A percentile compares a stretch with the other conserved stretches of the same genome.
These are phyloP conservation scores for Lutraria rhynchaena DNA, from an alignment of 1,140 invertebrate genomes.

Conservation along the genomic window DNA sequence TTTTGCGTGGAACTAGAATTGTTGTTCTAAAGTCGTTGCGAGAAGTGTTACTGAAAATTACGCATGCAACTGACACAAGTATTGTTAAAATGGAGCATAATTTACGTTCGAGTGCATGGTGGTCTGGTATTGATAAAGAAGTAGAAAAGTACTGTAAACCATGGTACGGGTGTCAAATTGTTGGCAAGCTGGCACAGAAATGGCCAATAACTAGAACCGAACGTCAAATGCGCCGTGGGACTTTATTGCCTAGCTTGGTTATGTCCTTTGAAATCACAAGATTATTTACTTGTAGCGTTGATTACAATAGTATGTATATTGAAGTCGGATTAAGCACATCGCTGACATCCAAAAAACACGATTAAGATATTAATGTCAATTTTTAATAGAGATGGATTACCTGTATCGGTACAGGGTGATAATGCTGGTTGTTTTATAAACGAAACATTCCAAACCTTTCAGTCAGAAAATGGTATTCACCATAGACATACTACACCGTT, in stretches of 20 bases:
- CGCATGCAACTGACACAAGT: conserved; percentile 58
- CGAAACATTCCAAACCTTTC: conserved; percentile 45
- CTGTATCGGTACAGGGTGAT: neutral
- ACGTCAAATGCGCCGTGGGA: conserved; percentile 52
- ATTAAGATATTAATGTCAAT: neutral
- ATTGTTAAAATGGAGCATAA: conserved; percentile 63
- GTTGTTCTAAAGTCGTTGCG: conserved; percentile 37
- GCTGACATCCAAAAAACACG: conserved; percentile 48
- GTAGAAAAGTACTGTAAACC: conserved; percentile 59
- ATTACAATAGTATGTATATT: conserved; percentile 57
- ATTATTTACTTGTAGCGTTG: conserved; percentile 59
- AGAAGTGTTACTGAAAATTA: conserved; percentile 47
- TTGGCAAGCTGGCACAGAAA: conserved; percentile 27
- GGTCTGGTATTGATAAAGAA: conserved; percentile 67
- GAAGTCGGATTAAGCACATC: conserved; percentile 53
- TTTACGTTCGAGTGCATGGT: conserved; percentile 63
- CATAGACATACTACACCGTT: conserved; percentile 54
- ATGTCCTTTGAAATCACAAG: conserved; percentile 60
- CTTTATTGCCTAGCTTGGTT: conserved; percentile 60
- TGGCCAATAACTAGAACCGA: conserved; percentile 56
- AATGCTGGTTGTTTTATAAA: conserved; percentile 18
- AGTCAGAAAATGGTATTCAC: conserved; percentile 49
- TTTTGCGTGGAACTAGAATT: conserved; percentile 57
- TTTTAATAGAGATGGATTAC: neutral
- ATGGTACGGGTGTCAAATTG: conserved; percentile 64